Evolutionary conservation across 2,888 invertebrate species (phyloP), one percentile per base, ranked within the genome.

Genomic region (Nomada goodeniana): DNA sequence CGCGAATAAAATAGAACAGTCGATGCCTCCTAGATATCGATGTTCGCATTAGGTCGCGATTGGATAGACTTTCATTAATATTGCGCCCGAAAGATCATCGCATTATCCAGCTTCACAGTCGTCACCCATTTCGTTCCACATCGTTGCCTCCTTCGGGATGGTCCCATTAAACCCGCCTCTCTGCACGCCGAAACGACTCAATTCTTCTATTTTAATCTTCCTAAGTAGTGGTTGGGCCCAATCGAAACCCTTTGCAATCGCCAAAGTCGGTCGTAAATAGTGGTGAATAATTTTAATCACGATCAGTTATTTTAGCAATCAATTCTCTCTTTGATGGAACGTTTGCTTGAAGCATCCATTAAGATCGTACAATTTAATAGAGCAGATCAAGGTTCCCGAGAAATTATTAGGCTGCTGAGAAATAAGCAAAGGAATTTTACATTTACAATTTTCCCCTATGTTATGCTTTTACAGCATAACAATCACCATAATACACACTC

Each of bases 61-160:
- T 59, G 63, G 44, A 68, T 47, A 68, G 82, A 78, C 52, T 82
- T 82, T 83, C 82, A 83, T 83, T 83, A 83, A 83, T 78, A 78
- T 64, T 68, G 74, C 68, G 59, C 77, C 73, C 52, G 69, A 80
- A 76, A 63, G 80, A 83, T 83, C 76, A 83, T 83, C 76, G 82
- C 76, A 80, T 83, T 80, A 80, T 73, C 81, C 59, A 67, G 83
- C 57, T 78, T 75, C 83, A 71, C 78, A 82, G 74, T 78, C 74
- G 82, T 82, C 80, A 65, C 69, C 75, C 71, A 50, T 83, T 83
- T 78, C 82, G 82, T 83, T 83, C 70, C 82, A 29, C 82, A 67
- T 71, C 78, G 68, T 47, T 63, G 82, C 57, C 52, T 78, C 59
- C 60, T 77, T 64, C 65, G 71, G 55, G 64, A 77, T 42, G 73